A percentile compares a stretch with the other conserved stretches of the same genome.
These are phyloP conservation scores for Fulmarus glacialis DNA, from an alignment of 2,113 vertebrate species.

Conservation along the genomic window DNA sequence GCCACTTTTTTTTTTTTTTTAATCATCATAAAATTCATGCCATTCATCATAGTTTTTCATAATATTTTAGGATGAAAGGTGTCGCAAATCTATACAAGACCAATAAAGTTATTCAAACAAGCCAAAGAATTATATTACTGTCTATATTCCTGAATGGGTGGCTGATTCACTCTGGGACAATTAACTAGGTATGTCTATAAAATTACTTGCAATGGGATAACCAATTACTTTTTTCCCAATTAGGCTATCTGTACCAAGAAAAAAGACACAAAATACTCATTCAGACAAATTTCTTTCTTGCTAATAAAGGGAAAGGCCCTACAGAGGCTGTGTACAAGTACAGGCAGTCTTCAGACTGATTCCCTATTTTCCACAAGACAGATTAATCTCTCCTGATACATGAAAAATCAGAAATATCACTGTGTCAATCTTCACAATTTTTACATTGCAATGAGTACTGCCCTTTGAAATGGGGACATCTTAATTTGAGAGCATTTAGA, in stretches of 20 bases:
- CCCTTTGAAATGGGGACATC: neutral
- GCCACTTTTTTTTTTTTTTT: neutral
- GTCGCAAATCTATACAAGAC: neutral
- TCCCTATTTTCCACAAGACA: neutral
- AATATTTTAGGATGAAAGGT: neutral
- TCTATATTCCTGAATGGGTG: neutral
- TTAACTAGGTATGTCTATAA: neutral
- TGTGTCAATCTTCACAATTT: neutral
- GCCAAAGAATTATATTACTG: neutral
- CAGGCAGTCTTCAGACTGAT: neutral
- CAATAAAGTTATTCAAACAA: neutral
- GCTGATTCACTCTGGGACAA: neutral
- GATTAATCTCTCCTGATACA: neutral
- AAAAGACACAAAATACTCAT: neutral
- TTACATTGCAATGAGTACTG: neutral
- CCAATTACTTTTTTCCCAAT: neutral
- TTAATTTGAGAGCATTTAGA: neutral
- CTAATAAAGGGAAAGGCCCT: neutral
- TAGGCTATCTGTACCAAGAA: neutral
- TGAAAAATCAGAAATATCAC: neutral
- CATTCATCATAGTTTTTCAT: neutral
- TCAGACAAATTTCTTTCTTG: neutral
- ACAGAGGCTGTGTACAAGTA: neutral
- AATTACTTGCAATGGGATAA: neutral
- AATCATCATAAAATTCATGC: neutral